Base-by-base conservation (phyloP, 1,140 invertebrate genomes). In the Drosophila orena region DNA sequence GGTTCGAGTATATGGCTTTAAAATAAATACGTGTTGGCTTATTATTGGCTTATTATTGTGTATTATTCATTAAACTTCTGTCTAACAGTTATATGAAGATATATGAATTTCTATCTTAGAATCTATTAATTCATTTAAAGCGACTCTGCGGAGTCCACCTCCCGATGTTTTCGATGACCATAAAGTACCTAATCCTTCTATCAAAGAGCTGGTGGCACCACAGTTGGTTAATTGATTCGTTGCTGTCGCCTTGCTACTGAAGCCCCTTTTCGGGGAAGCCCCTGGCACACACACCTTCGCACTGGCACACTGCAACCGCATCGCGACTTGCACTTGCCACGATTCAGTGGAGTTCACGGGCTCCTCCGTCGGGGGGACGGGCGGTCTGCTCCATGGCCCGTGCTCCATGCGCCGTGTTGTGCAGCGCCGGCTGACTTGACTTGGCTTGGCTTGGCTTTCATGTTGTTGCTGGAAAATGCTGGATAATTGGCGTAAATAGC, bases 401-500 rank as follows among this genome's bases (percentile, higher is more conserved):
- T 30, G 30, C 30, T 30, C 30, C 30, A 8, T 30, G 30, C 30
- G 30, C 27, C 75, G 12, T 77, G 57, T 50, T 64, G 73, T 50
- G 53, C 38, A 55, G 42, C 11, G 57, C 42, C 52, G 60, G 61
- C 57, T 68, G 62, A 58, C 66, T 66, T 75, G 50, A 60, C 70
- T 68, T 62, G 66, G 59, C 74, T 65, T 65, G 70, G 66, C 75
- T 79, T 79, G 30, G 66, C 75, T 79, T 79, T 77, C 56, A 43
- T 81, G 83, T 72, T 88, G 75, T 77, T 89, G 66, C 65, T 86
- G 83, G 56, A 54, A 78, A 88, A 79, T 74, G 84, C 84, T 69
- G 84, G 79, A 89, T 89, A 89, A 89, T 89, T 89, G 84, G 84
- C 84, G 84, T 89, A 89, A 89, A 89, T 89, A 89, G 84, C 84